Evolutionary conservation across 92 coral and sea anemone species (phyloP), one percentile per base, ranked within the genome.

Genomic region (Heliopora coerulea): DNA sequence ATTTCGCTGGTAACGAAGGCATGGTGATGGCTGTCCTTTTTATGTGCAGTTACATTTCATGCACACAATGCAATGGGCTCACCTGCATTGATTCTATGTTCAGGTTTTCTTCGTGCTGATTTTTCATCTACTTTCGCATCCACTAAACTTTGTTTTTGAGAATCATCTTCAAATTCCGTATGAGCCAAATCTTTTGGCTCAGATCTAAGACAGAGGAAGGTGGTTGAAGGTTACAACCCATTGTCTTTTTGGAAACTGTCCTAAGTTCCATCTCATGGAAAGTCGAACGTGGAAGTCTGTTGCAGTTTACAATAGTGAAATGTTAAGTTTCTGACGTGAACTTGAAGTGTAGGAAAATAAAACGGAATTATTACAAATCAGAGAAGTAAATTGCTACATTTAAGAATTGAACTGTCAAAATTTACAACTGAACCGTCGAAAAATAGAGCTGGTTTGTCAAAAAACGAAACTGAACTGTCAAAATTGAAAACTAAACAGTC

Each of bases 191-290:
- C 80, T 26, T 73, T 33, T 59, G 75, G 80, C 65, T 84, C 84
- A 24, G 84, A 73, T 68, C 84, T 79, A 0, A 84, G 77, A 65
- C 73, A 84, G n/a, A 79, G 75, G 62, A 73, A 79, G 30, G 87
- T 83, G 68, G 83, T 78, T 42, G 84, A 73, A 40, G 88, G 80
- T 67, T 84, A 79, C 59, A 73, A 70, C 30, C 84, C 88, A 25
- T 78, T 78, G 28, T 60, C 74, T 74, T 73, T 76, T 65, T 65
- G 39, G 56, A 65, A 77, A 23, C 67, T 65, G 42, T 57, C 79
- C 12, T 72, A 65, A 56, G 75, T 83, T 35, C 88, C 80, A 34
- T 75, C 73, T 54, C 65, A 80, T 20, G 84, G 81, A 50, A 83
- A 83, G 32, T 83, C 75, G 62, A 78, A 59, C 46, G 79, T 83